Percentiles rank a stretch among this genome's conserved stretches.
Conservation (phyloP, 2,113 vertebrate genomes). For the Oreochromis spilurus region DNA sequence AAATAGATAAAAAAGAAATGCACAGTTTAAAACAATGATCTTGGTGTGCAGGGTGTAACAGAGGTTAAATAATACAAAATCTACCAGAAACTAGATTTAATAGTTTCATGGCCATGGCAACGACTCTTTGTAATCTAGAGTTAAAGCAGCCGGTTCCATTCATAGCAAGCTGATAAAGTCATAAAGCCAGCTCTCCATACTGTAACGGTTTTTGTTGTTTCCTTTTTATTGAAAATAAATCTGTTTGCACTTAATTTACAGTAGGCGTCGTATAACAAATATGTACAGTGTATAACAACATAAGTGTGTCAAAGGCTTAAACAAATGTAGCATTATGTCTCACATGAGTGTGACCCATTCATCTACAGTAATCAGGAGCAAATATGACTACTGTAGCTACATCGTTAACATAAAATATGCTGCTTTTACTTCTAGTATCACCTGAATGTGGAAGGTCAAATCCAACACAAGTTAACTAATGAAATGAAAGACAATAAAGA, state of each 20-base stretch:
- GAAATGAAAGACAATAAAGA: background rate
- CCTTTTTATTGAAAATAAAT: background rate
- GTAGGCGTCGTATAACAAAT: background rate
- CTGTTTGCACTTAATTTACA: background rate
- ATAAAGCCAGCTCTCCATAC: background rate
- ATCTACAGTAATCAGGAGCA: background rate
- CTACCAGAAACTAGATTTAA: background rate
- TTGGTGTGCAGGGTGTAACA: background rate
- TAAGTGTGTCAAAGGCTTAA: background rate
- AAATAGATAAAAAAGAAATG: background rate
- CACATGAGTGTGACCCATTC: background rate
- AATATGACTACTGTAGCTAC: background rate
- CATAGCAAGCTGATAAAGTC: background rate
- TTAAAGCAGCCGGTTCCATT: background rate
- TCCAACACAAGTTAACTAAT: background rate
- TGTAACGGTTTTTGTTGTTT: background rate
- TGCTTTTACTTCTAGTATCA: background rate
- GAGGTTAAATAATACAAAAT: background rate
- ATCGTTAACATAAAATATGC: background rate
- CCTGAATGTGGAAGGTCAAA: background rate
- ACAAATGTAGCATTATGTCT: background rate
- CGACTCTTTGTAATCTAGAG: background rate
- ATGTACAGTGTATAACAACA: background rate
- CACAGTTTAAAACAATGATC: rapidly evolving
- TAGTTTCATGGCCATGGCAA: background rate